phyloP scores from a whole-genome alignment of 37 sponge, comb jelly and placozoan genomes.

The Mnemiopsis leidyi region DNA sequence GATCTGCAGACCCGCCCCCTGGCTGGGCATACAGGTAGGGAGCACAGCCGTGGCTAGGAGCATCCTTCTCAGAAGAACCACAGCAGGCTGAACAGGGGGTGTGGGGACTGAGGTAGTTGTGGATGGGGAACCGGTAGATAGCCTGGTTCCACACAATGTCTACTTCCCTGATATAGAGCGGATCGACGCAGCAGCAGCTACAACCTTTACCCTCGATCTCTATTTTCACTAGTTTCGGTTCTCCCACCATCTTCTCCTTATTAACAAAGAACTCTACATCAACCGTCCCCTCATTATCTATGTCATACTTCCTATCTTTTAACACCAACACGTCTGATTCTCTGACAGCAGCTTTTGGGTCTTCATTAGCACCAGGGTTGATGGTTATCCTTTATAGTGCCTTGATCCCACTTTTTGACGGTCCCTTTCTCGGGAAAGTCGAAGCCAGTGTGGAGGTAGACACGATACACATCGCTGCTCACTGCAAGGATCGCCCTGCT shows the following conservation, averaged over 20 bases:
- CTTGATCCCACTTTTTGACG: not conserved
- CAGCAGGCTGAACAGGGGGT: not conserved
- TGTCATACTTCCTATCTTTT: not conserved
- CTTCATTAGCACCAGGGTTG: not conserved
- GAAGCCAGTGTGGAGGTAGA: not conserved
- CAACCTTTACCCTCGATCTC: not conserved
- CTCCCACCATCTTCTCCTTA: not conserved
- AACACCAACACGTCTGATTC: not conserved
- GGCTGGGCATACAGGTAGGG: not conserved
- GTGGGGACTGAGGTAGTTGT: slow-evolving; percentile 10
- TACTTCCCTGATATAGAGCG: not conserved
- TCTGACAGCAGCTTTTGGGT: not conserved
- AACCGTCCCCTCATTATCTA: not conserved
- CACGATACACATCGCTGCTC: not conserved
- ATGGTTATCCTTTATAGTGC: slow-evolving; percentile 26
- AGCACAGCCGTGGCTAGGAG: not conserved
- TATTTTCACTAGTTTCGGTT: slow-evolving; percentile 3
- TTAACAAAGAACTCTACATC: not conserved
- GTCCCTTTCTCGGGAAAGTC: not conserved
- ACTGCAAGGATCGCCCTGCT: not conserved
- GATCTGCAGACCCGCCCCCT: not conserved
- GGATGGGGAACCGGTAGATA: slow-evolving; percentile 1
- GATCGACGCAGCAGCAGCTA: not conserved
- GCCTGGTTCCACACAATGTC: not conserved
- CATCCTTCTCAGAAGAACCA: not conserved